Evolutionary conservation across 1,140 invertebrate genomes (phyloP).

Genomic region (Lucilia sericata): DNA sequence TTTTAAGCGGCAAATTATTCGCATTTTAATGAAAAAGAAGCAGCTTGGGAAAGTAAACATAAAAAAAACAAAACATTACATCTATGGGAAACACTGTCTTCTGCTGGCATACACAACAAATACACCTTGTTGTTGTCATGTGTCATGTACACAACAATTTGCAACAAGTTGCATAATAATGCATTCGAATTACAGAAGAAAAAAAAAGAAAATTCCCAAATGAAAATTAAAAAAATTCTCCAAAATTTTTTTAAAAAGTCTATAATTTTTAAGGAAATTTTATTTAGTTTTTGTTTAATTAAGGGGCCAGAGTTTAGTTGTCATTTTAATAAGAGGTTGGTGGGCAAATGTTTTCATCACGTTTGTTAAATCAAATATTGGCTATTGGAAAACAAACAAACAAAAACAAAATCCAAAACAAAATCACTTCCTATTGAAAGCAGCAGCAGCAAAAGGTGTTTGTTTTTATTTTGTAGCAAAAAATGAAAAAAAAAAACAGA

Average conservation of each 20-base stretch:
- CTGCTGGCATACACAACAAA: not conserved
- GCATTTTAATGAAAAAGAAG: no score
- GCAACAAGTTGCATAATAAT: conserved; percentile 6
- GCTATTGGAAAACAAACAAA: no score
- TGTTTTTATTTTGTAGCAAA: not conserved
- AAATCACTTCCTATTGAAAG: conserved; percentile 8
- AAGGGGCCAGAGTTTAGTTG: not conserved
- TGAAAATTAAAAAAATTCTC: no score
- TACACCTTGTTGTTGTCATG: not conserved
- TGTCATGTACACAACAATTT: not conserved
- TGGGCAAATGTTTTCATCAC: not conserved
- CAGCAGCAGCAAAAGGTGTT: not conserved
- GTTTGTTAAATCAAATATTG: conserved; percentile 20
- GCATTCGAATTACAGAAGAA: not conserved
- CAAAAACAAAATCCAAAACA: not conserved
- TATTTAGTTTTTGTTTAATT: not conserved
- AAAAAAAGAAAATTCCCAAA: not conserved
- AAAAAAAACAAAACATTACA: no score
- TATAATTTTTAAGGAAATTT: not conserved
- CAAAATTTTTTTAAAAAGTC: no score
- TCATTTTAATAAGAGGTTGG: not conserved
- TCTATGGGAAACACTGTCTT: no score
- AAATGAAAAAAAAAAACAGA: not conserved
- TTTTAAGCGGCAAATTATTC: no score
- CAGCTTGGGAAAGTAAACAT: no score